Conservation (phyloP, 2,797 vertebrate genomes). For the Sus cebifrons region DNA sequence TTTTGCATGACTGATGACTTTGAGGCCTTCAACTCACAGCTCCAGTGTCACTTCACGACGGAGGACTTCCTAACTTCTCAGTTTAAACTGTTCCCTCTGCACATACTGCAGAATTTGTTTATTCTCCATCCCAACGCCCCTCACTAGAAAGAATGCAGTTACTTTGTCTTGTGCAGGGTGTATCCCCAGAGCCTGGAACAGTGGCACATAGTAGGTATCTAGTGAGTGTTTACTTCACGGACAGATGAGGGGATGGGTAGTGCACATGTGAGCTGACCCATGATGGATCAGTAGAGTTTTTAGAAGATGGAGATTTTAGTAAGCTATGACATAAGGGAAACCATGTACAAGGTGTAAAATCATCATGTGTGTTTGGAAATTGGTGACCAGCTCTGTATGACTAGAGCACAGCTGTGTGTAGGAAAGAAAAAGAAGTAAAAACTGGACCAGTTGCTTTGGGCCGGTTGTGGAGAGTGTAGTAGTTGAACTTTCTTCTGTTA, state of each 20-base stretch:
- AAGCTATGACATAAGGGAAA: background rate
- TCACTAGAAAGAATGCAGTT: background rate
- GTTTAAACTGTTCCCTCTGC: background rate
- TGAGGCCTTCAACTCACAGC: background rate
- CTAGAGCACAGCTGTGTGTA: background rate
- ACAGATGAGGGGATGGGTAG: background rate
- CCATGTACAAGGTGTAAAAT: background rate
- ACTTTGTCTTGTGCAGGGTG: background rate
- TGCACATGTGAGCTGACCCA: background rate
- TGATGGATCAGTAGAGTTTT: background rate
- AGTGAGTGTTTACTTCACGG: background rate
- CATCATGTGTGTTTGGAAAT: background rate
- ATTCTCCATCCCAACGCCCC: background rate
- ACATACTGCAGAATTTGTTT: background rate
- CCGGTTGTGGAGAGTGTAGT: background rate
- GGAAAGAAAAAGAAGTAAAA: background rate
- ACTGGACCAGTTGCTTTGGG: background rate
- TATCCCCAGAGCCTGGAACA: background rate
- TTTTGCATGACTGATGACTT: rapidly evolving
- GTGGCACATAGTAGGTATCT: background rate
- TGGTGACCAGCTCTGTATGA: background rate
- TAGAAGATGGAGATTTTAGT: constrained; percentile 19
- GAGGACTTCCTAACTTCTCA: background rate
- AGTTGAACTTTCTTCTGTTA: background rate
- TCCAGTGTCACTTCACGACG: background rate